Evolutionary conservation across 2,888 invertebrate genomes (phyloP).

Genomic region (Lasius fuliginosus): DNA sequence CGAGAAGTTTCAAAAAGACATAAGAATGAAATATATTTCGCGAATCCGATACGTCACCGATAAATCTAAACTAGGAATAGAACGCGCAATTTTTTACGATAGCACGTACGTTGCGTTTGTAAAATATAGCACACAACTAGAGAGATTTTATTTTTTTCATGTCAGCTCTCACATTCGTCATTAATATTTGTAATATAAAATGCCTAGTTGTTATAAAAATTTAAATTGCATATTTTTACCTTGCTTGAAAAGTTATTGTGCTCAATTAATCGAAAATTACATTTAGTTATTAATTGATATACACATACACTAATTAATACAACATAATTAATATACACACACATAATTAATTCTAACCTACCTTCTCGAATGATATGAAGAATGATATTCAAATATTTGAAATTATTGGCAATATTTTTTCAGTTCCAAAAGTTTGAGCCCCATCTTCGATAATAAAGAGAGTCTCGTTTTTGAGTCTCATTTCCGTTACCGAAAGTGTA

Average conservation of each 20-base stretch:
- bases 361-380: background rate
- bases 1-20: constrained; percentile 8
- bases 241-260: background rate
- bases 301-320: background rate
- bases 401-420: background rate
- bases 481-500: background rate
- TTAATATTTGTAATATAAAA: background rate
- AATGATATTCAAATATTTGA: background rate
- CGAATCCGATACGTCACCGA: background rate
- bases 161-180: background rate
- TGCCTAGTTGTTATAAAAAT: background rate
- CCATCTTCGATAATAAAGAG: background rate
- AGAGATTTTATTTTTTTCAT: background rate
- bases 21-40: constrained; percentile 6
- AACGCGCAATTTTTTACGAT: constrained; percentile 24
- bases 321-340: too few species aligned
- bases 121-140: background rate
- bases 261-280: background rate
- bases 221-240: background rate
- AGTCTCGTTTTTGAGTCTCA: background rate
- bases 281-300: background rate
- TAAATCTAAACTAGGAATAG: constrained; percentile 9
- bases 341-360: background rate
- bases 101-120: background rate
- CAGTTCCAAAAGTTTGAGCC: too few species aligned